phyloP scores from a whole-genome alignment of 1,140 invertebrate genomes.

The Solenopsis fugax region DNA sequence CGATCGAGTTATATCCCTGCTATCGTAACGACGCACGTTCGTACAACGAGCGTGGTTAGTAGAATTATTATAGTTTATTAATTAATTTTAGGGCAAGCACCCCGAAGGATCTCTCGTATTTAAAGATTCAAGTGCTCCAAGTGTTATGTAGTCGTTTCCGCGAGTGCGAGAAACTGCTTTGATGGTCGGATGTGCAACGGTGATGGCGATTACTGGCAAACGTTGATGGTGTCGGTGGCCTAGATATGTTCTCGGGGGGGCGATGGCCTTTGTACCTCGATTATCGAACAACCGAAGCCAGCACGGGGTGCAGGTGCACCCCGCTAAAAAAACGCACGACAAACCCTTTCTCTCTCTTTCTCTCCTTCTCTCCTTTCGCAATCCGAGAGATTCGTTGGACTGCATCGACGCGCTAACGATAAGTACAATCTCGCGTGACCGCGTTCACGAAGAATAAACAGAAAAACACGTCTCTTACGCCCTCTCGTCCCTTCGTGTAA shows the following conservation, averaged over 20 bases:
- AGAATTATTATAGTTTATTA: neutral
- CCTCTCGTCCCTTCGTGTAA: neutral
- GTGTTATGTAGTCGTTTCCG: neutral
- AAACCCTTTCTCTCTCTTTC: neutral
- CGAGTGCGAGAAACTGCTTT: neutral
- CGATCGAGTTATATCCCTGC: neutral
- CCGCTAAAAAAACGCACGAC: constrained; percentile 56
- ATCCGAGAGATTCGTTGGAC: constrained; percentile 13
- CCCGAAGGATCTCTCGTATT: too few species aligned
- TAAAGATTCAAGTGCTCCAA: constrained; percentile 1
- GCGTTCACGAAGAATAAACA: constrained; percentile 1
- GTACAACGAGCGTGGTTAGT: neutral
- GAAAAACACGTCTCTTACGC: neutral
- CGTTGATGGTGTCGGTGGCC: constrained; percentile 78
- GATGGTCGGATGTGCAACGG: constrained; percentile 8
- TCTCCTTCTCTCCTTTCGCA: neutral
- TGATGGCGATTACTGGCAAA: constrained; percentile 55
- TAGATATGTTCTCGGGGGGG: constrained; percentile 82
- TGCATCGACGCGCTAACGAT: constrained; percentile 43
- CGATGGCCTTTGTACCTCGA: constrained; percentile 81
- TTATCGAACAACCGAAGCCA: constrained; percentile 82
- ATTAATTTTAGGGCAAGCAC: neutral
- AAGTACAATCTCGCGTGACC: constrained; percentile 58
- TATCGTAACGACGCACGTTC: neutral
- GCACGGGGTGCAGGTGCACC: constrained; percentile 74